Evolutionary conservation across 2,797 vertebrate species (phyloP).

Genomic region (Lophotriccus pileatus): DNA sequence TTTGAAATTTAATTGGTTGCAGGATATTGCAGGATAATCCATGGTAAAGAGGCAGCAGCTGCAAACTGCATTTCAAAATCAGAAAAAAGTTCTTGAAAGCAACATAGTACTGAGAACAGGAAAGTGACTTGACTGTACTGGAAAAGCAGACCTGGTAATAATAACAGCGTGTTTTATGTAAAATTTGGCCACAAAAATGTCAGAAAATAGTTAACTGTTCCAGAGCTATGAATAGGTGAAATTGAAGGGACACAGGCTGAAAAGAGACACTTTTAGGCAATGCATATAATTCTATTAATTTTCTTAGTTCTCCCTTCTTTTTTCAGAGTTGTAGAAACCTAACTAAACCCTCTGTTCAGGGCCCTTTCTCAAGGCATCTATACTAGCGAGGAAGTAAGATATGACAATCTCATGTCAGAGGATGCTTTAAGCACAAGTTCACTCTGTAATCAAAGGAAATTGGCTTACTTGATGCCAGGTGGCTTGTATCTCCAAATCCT

Average conservation of each 20-base stretch:
- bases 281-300: not conserved
- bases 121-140: not conserved
- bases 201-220: not conserved
- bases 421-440: conserved; percentile 38
- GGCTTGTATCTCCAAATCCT: conserved; percentile 55
- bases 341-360: not conserved
- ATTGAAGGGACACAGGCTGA: not conserved
- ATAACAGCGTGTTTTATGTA: not conserved
- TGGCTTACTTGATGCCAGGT: conserved; percentile 15
- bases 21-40: not conserved
- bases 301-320: not conserved
- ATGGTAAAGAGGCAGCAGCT: not conserved
- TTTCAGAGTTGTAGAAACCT: not conserved
- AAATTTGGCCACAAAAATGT: not conserved
- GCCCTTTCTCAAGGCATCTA: not conserved
- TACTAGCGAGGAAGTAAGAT: not conserved
- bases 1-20: not conserved
- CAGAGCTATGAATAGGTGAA: not conserved
- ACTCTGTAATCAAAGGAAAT: conserved; percentile 47
- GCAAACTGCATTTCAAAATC: not conserved
- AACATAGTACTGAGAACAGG: not conserved
- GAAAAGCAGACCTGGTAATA: not conserved
- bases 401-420: conserved; percentile 25
- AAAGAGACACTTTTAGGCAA: not conserved
- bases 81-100: not conserved